Evolutionary conservation across 2,113 vertebrate genomes (phyloP).

Genomic region (Zosterops pallidus): DNA sequence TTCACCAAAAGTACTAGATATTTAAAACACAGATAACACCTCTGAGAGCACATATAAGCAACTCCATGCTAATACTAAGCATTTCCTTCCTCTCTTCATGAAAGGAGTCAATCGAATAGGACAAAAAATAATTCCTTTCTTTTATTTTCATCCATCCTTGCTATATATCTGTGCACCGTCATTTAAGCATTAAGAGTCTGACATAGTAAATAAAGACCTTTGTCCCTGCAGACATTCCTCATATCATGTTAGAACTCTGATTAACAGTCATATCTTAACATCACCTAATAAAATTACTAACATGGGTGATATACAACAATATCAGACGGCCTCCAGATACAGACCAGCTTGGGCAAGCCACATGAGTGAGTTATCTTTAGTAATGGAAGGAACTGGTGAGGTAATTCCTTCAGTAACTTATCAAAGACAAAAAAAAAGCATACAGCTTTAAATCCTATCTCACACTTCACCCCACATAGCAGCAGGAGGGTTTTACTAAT

Average conservation of each 20-base stretch:
- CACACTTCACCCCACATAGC: slow-evolving; percentile 39
- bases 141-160: neutral
- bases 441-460: slow-evolving; percentile 28
- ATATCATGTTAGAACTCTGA: neutral
- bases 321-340: neutral
- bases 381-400: slow-evolving; percentile 47
- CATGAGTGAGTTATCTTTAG: neutral
- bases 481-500: slow-evolving; percentile 65
- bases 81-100: neutral
- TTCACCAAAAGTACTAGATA: neutral
- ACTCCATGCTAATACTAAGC: neutral
- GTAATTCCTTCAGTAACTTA: slow-evolving; percentile 21
- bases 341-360: neutral
- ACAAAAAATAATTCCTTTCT: neutral
- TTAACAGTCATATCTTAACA: neutral
- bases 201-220: neutral
- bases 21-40: neutral
- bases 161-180: neutral
- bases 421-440: neutral
- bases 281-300: slow-evolving; percentile 35
- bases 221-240: neutral
- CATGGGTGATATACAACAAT: neutral
- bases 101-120: neutral
- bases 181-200: neutral
- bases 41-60: neutral